Conservation (phyloP, 1,140 invertebrate genomes). For the Drosophila sucinea region DNA sequence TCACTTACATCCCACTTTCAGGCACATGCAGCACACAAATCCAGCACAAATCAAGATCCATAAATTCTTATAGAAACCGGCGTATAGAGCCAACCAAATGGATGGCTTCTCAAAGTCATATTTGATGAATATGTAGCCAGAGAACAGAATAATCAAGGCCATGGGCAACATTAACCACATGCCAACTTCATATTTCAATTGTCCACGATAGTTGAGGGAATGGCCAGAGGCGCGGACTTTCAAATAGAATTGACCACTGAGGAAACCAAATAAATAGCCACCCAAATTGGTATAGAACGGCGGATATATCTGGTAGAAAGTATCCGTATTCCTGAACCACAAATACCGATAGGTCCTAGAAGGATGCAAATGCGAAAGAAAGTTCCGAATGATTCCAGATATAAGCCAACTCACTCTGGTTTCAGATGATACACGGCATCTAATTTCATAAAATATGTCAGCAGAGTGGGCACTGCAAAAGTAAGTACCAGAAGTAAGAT, state of each 20-base stretch:
- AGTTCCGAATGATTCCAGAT: neutral
- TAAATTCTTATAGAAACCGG: constrained; percentile 68
- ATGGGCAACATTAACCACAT: constrained; percentile 54
- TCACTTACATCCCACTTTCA: constrained; percentile 71
- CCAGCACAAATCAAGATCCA: constrained; percentile 64
- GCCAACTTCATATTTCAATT: constrained; percentile 42
- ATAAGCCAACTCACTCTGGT: constrained; percentile 82
- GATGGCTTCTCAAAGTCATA: constrained; percentile 67
- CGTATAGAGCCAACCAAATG: constrained; percentile 72
- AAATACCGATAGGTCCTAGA: constrained; percentile 70
- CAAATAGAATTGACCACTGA: constrained; percentile 63
- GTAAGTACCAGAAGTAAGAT: constrained; percentile 63
- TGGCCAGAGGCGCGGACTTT: constrained; percentile 18
- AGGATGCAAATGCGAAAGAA: constrained; percentile 1
- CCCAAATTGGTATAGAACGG: constrained; percentile 74
- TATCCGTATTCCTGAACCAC: constrained; percentile 64
- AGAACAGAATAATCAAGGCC: constrained; percentile 44
- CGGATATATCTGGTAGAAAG: constrained; percentile 64
- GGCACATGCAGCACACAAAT: constrained; percentile 62
- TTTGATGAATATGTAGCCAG: constrained; percentile 69
- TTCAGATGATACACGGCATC: constrained; percentile 84
- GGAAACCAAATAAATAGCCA: constrained; percentile 70
- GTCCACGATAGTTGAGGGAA: constrained; percentile 5
- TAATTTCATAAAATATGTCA: constrained; percentile 83
- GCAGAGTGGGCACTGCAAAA: constrained; percentile 80